A percentile compares a stretch with the other conserved stretches of the same genome.
phyloP scores from a whole-genome alignment of 1,140 invertebrate species.

The Choristoneura fumiferana region DNA sequence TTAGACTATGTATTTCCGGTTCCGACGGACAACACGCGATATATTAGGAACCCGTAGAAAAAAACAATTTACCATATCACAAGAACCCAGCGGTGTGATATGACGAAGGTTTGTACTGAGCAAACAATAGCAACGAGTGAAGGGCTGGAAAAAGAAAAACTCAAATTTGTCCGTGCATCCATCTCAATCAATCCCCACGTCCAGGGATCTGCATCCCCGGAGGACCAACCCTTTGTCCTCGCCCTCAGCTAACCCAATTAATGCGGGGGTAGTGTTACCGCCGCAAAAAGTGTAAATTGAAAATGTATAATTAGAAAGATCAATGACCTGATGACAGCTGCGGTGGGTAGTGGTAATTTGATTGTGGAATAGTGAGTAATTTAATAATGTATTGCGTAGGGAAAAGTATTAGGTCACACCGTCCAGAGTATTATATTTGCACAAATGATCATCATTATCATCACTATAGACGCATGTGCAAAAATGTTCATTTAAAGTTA shows the following conservation, averaged over 20 bases:
- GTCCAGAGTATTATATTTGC: too few relatives aligned
- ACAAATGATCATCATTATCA: too few relatives aligned
- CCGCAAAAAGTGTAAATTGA: constrained; percentile 19
- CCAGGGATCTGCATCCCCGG: too few relatives aligned
- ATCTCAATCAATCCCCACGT: constrained; percentile 13
- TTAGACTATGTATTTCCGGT: too few relatives aligned
- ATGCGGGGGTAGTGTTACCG: constrained; percentile 13
- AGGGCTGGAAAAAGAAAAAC: constrained; percentile 9
- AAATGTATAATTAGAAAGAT: constrained; percentile 14
- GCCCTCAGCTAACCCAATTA: constrained; percentile 10
- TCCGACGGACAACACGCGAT: too few relatives aligned
- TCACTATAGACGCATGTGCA: too few relatives aligned
- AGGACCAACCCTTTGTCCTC: constrained; percentile 13
- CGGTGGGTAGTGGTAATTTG: not conserved
- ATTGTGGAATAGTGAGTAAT: constrained; percentile 6
- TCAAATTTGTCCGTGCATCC: constrained; percentile 11
- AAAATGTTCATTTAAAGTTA: too few relatives aligned
- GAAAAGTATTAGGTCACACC: too few relatives aligned
- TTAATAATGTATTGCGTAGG: too few relatives aligned
- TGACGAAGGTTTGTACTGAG: not conserved
- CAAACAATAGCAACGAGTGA: constrained; percentile 2
- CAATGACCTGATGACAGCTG: constrained; percentile 14
- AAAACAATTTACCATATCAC: not conserved
- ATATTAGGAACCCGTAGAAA: too few relatives aligned
- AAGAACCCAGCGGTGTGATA: not conserved